Evolutionary conservation across 2,797 vertebrate species (phyloP), one percentile per base, ranked within the genome.

Genomic region (Octomys mimax): DNA sequence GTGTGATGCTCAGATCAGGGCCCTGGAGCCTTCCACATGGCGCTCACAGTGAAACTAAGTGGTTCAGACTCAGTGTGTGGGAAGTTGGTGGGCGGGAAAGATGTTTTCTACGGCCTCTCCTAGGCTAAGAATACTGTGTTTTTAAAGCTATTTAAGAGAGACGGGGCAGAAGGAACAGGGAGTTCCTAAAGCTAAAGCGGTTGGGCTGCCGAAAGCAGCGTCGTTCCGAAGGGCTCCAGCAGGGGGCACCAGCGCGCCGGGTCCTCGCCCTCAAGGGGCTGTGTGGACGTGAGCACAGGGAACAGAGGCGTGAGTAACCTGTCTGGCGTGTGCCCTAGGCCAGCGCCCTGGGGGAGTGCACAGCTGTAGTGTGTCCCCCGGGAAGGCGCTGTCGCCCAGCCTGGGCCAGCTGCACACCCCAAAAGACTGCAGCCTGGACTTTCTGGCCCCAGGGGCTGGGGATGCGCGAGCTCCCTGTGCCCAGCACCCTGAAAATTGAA

Each of bases 81-180:
- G 95, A 96, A 93, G 92, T 88, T 39, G 89, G 95, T 97, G 95
- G 96, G 96, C 59, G 87, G 93, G 91, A 95, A 95, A 97, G 93
- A 94, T 94, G 94, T 93, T 97, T 97, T 92, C 94, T 87, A 89
- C 18, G 94, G 94, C 89, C 80, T 64, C 7, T 49, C 89, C 75
- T 91, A 66, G 0, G 94, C 96, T 96, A 97, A 97, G 96, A 96
- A 97, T 96, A 92, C 92, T 96, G 24, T 61, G 94, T 95, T 96
- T 96, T 96, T 87, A 91, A 95, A 97, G 95, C 95, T 97, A 94
- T 96, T 96, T 97, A 92, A 95, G 91, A 96, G 93, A 61, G 28
- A 77, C 79, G 46, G 71, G 61, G n/a, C 89, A 70, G 78, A 96
- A 96, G 82, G 97, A 97, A 96, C 96, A 97, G 71, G 12, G 68